Evolutionary conservation across 2,797 vertebrate genomes (phyloP).

Genomic region (Pelobates cultripes): DNA sequence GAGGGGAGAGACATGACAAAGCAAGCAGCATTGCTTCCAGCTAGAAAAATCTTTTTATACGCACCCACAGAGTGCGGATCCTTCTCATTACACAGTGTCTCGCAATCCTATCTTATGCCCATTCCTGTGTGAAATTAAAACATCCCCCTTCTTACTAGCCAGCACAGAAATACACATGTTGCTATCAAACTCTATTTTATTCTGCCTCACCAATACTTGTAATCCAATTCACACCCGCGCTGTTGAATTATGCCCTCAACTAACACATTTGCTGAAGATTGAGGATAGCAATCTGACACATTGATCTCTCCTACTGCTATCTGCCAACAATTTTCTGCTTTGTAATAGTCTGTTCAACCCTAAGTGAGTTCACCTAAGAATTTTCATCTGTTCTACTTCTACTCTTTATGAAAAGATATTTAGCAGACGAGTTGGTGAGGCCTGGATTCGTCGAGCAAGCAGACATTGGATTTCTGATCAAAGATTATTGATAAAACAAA

Average conservation of each 20-base stretch:
- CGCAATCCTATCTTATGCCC: background rate
- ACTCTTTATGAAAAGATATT: background rate
- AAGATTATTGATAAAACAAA: background rate
- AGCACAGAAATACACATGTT: constrained; percentile 18
- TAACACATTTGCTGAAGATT: constrained; percentile 20
- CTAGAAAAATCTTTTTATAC: constrained; percentile 24
- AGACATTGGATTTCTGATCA: background rate
- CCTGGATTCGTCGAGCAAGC: background rate
- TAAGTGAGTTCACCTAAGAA: background rate
- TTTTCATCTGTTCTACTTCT: constrained; percentile 23
- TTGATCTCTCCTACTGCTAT: constrained; percentile 35
- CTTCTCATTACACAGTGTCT: constrained; percentile 19
- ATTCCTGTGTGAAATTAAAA: constrained; percentile 31
- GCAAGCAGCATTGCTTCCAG: background rate
- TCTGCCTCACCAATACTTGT: constrained; percentile 26
- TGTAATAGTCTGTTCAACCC: background rate
- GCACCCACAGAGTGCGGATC: background rate
- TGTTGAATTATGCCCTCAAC: constrained; percentile 28
- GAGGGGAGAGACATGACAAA: constrained; percentile 3
- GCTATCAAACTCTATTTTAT: constrained; percentile 27
- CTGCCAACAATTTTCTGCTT: constrained; percentile 24
- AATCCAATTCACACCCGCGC: constrained; percentile 45
- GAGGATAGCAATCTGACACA: constrained; percentile 32
- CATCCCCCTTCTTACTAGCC: background rate
- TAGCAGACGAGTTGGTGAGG: background rate